Percentiles rank a stretch among this genome's conserved stretches.
Conservation (phyloP, 2,113 vertebrate species). For the Guaruba guarouba region DNA sequence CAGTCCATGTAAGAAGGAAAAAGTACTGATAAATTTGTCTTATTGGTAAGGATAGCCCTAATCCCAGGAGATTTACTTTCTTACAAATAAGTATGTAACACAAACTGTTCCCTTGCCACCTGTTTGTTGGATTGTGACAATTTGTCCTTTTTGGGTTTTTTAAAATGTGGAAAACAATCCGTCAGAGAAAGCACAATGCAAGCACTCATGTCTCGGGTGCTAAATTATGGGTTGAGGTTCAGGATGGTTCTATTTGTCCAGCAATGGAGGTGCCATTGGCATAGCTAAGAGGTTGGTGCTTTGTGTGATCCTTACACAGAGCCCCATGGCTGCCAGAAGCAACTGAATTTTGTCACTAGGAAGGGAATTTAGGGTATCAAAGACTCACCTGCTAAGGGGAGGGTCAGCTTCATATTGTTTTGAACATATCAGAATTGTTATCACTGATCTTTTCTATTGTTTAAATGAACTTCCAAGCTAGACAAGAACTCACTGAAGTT, state of each 20-base stretch:
- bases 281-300: background rate
- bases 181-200: background rate
- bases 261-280: background rate
- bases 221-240: background rate
- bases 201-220: background rate
- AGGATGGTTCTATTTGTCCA: background rate
- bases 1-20: background rate
- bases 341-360: background rate
- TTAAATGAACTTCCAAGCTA: background rate
- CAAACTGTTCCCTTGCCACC: background rate
- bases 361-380: background rate
- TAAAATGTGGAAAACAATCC: background rate
- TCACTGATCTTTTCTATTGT: background rate
- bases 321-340: background rate
- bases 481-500: background rate
- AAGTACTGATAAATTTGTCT: conserved; percentile 9
- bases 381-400: background rate
- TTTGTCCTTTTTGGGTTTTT: background rate
- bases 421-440: background rate
- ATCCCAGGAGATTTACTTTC: background rate
- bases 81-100: background rate
- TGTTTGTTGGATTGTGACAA: background rate
- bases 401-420: background rate
- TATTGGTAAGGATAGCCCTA: background rate
- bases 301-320: background rate